These are phyloP conservation scores for Erynnis tages DNA, from an alignment of 2,888 invertebrate genomes.

Conservation along the genomic window DNA sequence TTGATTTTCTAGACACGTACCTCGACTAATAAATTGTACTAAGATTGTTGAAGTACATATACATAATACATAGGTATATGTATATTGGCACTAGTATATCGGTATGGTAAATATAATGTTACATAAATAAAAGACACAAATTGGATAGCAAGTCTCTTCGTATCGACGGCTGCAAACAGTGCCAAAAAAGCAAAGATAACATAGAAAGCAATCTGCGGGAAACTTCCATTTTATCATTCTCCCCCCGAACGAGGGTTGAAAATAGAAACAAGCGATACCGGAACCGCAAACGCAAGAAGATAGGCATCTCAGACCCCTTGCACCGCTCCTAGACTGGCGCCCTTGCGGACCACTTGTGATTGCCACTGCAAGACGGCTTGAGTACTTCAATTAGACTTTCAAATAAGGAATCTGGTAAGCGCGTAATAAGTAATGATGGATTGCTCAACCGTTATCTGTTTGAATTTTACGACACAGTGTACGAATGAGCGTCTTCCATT, in stretches of 20 bases:
- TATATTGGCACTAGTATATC: too few relatives aligned
- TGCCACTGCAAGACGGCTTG: neutral
- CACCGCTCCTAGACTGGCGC: slow-evolving; percentile 3
- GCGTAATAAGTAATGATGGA: too few relatives aligned
- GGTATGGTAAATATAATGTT: too few relatives aligned
- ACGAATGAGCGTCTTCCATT: too few relatives aligned
- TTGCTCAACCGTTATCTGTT: too few relatives aligned
- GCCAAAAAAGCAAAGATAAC: neutral
- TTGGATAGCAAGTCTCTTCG: neutral
- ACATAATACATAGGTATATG: too few relatives aligned
- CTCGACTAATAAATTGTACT: too few relatives aligned
- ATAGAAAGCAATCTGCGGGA: neutral
- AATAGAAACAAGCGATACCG: slow-evolving; percentile 7
- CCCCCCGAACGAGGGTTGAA: slow-evolving; percentile 4
- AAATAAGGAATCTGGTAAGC: neutral
- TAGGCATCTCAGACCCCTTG: slow-evolving; percentile 7
- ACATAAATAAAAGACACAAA: too few relatives aligned
- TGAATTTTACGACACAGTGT: too few relatives aligned
- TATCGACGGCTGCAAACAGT: neutral
- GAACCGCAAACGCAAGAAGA: slow-evolving; percentile 6
- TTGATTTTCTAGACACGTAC: too few relatives aligned
- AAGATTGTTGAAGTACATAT: too few relatives aligned
- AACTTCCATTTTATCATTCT: slow-evolving; percentile 2
- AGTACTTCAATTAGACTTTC: neutral
- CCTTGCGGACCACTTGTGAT: neutral